Evolutionary conservation across 2,113 vertebrate genomes (phyloP).

Genomic region (Craseonycteris thonglongyai): DNA sequence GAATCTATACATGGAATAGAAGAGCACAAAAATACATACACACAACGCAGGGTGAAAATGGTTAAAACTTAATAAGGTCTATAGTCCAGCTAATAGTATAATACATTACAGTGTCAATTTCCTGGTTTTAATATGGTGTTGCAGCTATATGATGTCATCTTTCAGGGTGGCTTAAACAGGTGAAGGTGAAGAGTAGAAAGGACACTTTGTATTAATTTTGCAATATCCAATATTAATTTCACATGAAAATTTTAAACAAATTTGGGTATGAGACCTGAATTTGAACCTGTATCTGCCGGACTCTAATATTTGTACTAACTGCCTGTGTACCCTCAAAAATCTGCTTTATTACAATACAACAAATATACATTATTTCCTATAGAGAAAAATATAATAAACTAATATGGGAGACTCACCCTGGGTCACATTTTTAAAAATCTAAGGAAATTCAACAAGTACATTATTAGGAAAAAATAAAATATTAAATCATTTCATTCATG

Average conservation of each 20-base stretch:
- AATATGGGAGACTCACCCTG: not conserved
- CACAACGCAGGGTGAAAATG: not conserved
- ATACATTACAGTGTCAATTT: not conserved
- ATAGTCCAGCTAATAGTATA: not conserved
- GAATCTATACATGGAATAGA: not conserved
- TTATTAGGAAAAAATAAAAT: not conserved
- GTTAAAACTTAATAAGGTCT: not conserved
- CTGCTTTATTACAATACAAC: not conserved
- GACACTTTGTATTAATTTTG: not conserved
- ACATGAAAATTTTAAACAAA: slow-evolving; percentile 25
- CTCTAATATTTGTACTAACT: not conserved
- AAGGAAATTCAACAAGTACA: not conserved
- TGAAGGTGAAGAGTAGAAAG: not conserved
- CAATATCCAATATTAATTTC: slow-evolving; percentile 17
- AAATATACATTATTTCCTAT: not conserved
- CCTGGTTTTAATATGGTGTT: not conserved
- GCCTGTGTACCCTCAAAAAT: not conserved
- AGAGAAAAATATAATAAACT: not conserved
- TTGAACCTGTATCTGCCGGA: not conserved
- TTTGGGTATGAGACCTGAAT: not conserved
- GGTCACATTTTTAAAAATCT: not conserved
- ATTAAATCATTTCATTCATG: not conserved
- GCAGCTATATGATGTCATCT: not conserved
- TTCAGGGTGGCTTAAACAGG: not conserved
- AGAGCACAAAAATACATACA: not conserved